Evolutionary conservation across 2,113 vertebrate species (phyloP).

Genomic region (Rhizomys pruinosus): DNA sequence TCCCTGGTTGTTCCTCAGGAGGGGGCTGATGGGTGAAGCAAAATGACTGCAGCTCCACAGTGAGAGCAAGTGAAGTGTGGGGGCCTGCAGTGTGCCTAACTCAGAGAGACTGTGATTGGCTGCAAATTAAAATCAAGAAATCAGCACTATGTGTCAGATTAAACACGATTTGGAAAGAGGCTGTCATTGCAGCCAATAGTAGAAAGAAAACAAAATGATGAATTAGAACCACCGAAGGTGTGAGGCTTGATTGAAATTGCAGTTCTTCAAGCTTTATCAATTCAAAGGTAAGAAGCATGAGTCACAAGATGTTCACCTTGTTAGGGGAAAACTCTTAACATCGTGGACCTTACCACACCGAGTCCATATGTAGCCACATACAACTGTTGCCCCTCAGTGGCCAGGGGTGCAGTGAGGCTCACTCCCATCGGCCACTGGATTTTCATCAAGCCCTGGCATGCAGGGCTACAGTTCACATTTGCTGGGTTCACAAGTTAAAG

Average conservation of each 20-base stretch:
- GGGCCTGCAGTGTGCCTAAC: background rate
- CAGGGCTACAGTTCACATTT: background rate
- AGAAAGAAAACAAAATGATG: background rate
- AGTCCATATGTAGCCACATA: background rate
- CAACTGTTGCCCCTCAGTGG: background rate
- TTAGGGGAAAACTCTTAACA: background rate
- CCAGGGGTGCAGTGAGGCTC: no score
- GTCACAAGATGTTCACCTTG: no score
- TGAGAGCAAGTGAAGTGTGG: background rate
- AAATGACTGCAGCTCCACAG: background rate
- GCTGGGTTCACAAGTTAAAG: background rate
- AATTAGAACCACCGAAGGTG: background rate
- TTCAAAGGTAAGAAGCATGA: background rate
- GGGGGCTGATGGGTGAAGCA: background rate
- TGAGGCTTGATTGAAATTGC: conserved; percentile 6
- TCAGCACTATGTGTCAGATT: background rate
- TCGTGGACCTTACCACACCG: background rate
- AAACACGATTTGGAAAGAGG: background rate
- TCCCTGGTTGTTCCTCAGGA: conserved; percentile 26
- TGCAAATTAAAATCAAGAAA: background rate
- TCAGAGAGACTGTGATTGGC: background rate
- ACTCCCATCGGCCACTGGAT: background rate
- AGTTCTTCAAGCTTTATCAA: background rate
- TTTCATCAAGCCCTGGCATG: background rate
- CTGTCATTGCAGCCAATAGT: background rate